These are phyloP conservation scores for Ellobium chinense DNA, from an alignment of 2,888 invertebrate species.

Conservation along the genomic window DNA sequence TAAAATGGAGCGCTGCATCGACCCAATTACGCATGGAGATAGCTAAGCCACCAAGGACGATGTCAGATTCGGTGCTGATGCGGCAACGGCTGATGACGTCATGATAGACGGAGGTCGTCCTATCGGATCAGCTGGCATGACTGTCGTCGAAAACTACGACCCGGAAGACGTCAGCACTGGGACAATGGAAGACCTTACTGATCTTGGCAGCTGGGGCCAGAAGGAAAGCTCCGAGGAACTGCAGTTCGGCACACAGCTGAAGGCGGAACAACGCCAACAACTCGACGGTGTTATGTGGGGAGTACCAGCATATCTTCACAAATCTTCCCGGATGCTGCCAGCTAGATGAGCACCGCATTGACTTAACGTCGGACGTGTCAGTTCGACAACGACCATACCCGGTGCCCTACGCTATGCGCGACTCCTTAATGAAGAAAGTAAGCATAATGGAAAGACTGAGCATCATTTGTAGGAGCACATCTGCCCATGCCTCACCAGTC, in stretches of 20 bases:
- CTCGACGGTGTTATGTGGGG: not conserved
- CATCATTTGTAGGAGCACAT: no score
- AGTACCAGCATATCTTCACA: not conserved
- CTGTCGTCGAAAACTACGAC: not conserved
- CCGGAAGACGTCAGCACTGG: not conserved
- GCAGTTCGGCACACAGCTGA: not conserved
- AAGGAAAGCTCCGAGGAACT: not conserved
- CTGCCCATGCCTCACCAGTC: no score
- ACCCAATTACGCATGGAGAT: no score
- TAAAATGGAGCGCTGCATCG: no score
- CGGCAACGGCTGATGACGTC: not conserved
- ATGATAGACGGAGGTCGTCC: not conserved
- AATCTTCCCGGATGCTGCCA: not conserved
- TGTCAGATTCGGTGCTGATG: no score
- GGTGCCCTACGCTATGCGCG: no score
- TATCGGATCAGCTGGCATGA: not conserved
- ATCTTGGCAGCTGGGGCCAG: not conserved
- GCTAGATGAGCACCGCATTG: not conserved
- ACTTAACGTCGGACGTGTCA: conserved; percentile 15
- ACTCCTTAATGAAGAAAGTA: no score
- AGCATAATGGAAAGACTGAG: no score
- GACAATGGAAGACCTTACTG: not conserved
- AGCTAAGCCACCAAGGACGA: no score
- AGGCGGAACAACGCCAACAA: not conserved
- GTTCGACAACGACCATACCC: no score